Base-by-base conservation (phyloP, 2,888 invertebrate species). In the Troides oblongomaculatus region DNA sequence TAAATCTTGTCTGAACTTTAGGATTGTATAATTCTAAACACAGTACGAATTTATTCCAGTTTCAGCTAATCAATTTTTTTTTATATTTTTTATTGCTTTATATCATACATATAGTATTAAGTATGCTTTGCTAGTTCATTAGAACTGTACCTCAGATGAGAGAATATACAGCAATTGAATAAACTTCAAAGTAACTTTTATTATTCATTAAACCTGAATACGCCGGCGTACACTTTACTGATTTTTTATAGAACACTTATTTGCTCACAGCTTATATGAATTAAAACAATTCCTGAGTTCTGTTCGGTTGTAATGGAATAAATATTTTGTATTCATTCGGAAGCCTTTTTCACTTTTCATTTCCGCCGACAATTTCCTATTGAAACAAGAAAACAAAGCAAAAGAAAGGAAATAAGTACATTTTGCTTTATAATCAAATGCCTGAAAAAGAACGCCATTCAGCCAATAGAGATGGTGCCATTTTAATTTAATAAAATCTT, bases 321-420 rank as follows among this genome's bases (percentile, higher is more conserved):
- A 53, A 53, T n/a, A 53, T 53, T 53, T 53, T 53, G n/a, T 53
- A 46, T 53, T 53, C n/a, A 53, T 53, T n/a, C 53, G n/a, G 8
- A n/a, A 46, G 18, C 64, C 57, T 43, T 66, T 66, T 66, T 50
- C 59, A 66, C 59, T 59, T 25, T 65, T 65, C 25, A 59, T 66
- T 66, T 66, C 30, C 56, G 59, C 60, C 65, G 25, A 59, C 46
- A 30, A 50, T 30, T 66, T 60, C 50, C 8, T n/a, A 5, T 53
- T 53, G 53, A 53, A 18, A 8, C 53, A 7, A 53, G 6, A 53
- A 53, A 53, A 5, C 14, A 7, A 53, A 53, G 53, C 53, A 53
- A 7, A 53, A 18, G 0, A 53, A 53, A 53, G 5, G 53, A 53
- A n/a, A 53, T n/a, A n/a, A 53, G 53, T 50, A 53, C 12, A n/a